A percentile compares a stretch with the other conserved stretches of the same genome.
Conservation (phyloP, 2,113 vertebrate genomes). For the Grus americana region DNA sequence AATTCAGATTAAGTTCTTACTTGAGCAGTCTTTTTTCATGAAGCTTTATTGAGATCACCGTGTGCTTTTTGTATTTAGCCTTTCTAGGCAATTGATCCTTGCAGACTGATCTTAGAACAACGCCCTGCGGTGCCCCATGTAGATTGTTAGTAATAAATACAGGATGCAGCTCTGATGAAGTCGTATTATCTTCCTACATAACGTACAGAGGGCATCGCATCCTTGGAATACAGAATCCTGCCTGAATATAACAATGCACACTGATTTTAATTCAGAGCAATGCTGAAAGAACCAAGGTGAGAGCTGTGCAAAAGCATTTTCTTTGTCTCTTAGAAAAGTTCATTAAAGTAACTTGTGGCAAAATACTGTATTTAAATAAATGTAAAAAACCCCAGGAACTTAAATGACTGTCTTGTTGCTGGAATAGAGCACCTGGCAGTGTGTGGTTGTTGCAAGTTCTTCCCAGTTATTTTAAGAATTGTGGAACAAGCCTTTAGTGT, state of each 20-base stretch:
- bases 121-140: neutral
- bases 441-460: neutral
- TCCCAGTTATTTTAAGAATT: slow-evolving; percentile 4
- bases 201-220: neutral
- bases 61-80: neutral
- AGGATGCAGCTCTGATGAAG: neutral
- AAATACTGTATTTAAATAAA: slow-evolving; percentile 3
- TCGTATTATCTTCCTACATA: neutral
- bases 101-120: neutral
- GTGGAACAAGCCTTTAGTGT: neutral
- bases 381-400: neutral
- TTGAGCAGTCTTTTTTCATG: neutral
- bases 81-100: neutral
- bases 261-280: slow-evolving; percentile 5
- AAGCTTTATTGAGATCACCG: neutral
- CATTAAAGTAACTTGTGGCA: slow-evolving; percentile 15
- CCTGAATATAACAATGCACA: neutral
- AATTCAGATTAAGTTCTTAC: neutral
- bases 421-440: slow-evolving; percentile 9
- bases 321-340: slow-evolving; percentile 6
- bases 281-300: neutral
- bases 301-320: neutral
- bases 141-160: neutral
- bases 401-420: neutral
- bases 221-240: neutral